These are phyloP conservation scores for Drosophila sucinea DNA, from an alignment of 1,140 invertebrate genomes.

Conservation along the genomic window DNA sequence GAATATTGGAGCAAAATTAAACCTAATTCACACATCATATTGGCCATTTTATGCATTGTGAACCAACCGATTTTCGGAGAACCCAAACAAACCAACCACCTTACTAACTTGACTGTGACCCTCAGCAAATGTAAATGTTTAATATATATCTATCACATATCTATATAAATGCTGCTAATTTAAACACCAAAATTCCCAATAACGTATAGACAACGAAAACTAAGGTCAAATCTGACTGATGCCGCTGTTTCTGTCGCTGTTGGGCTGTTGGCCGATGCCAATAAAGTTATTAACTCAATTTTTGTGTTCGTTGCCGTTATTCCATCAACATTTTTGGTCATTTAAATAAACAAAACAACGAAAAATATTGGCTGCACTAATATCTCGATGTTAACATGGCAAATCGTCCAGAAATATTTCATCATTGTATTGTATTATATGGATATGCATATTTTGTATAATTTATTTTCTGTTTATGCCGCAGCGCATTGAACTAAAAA, in stretches of 20 bases:
- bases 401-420: conserved; percentile 48
- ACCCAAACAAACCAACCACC: conserved; percentile 30
- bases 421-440: conserved; percentile 30
- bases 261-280: conserved; percentile 29
- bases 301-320: conserved; percentile 53
- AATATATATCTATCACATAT: conserved; percentile 25
- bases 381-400: conserved; percentile 46
- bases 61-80: conserved; percentile 32
- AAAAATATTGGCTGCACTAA: conserved; percentile 22
- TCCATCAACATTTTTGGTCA: conserved; percentile 63
- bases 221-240: conserved; percentile 15
- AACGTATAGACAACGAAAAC: conserved; percentile 26
- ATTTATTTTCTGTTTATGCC: conserved; percentile 17
- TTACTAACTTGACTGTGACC: conserved; percentile 30
- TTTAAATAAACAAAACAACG: conserved; percentile 64
- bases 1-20: not conserved
- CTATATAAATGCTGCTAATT: conserved; percentile 60
- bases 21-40: conserved; percentile 16
- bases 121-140: conserved; percentile 55
- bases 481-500: conserved; percentile 32
- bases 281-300: conserved; percentile 74
- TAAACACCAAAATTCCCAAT: conserved; percentile 60
- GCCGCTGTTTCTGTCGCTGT: not conserved
- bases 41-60: conserved; percentile 17
- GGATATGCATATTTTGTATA: conserved; percentile 7